These are phyloP conservation scores for Scophthalmus maximus DNA, from an alignment of 2,113 vertebrate genomes.

Conservation along the genomic window DNA sequence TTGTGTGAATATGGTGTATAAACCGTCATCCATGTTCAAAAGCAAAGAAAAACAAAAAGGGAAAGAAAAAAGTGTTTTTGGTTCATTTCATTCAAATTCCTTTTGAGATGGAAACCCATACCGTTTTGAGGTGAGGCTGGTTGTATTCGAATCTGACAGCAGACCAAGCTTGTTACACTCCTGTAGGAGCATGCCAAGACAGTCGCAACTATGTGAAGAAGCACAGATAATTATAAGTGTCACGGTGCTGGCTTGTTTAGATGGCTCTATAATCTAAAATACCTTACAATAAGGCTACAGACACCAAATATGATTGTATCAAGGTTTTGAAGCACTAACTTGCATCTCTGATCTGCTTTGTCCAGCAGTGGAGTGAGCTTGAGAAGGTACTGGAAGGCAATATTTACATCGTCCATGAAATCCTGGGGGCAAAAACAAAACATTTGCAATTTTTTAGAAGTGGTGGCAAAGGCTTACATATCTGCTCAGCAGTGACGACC, in stretches of 20 bases:
- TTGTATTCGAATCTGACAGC: conserved; percentile 88
- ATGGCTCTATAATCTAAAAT: neutral
- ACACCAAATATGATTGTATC: neutral
- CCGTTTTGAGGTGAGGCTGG: conserved; percentile 90
- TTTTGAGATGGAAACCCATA: conserved; percentile 65
- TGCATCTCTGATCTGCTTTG: conserved; percentile 98
- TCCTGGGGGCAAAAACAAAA: conserved; percentile 86
- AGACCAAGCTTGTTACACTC: conserved; percentile 96
- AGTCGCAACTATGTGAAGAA: conserved; percentile 88
- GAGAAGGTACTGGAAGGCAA: conserved; percentile 93
- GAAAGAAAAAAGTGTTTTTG: conserved; percentile 3
- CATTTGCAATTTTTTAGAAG: neutral
- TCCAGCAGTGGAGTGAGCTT: conserved; percentile 95
- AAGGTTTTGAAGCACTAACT: conserved; percentile 81
- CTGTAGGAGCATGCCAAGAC: conserved; percentile 91
- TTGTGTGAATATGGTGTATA: conserved; percentile 32
- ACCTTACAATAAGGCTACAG: neutral
- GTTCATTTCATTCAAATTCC: neutral
- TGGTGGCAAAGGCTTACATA: neutral
- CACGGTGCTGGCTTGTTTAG: too few species aligned
- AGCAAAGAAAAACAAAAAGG: neutral
- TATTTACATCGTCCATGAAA: conserved; percentile 94
- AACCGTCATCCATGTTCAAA: neutral
- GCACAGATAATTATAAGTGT: neutral
- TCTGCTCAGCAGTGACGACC: neutral